Base-by-base conservation (phyloP, 2,113 vertebrate genomes). In the Hassar affinis region DNA sequence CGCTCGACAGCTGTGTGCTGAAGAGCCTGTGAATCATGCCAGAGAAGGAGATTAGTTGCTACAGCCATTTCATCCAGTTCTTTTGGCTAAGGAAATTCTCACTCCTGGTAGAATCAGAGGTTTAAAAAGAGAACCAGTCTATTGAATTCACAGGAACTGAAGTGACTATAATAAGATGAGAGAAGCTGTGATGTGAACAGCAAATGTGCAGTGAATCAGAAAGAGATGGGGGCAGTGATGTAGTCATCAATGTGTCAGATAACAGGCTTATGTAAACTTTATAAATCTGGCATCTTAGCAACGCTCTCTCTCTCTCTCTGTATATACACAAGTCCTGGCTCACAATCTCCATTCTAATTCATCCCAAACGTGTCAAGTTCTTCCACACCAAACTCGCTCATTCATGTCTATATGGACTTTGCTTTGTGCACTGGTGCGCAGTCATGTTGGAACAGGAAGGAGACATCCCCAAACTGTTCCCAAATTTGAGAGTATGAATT, bases 231-330 rank as follows among this genome's bases (percentile, higher is more conserved):
- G 52, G 30, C 57, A 75, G 59, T n/a, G 59, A 59, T 51, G 38
- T 8, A 52, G 35, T 45, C 71, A 76, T 52, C 81, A 38, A 45
- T 57, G 4, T 52, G 20, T 30, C 57, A 76, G 15, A 59, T 57
- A 33, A n/a, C 18, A 82, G 38, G 52, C 80, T 81, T 81, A 71
- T 81, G 64, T 45, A 81, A 81, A 51, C 22, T n/a, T 25, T 54
- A 57, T 30, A 20, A 57, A 30, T 47, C 54, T 59, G 42, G 17
- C 80, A 47, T 49, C 80, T 18, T 33, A 74, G 25, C 45, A 74
- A 74, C 25, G 4, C n/a, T 30, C 69, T 72, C 45, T 15, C 45
- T 27, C 47, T 51, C 68, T n/a, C n/a, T n/a, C n/a, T n/a, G n/a
- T n/a, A n/a, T n/a, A n/a, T n/a, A n/a, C n/a, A n/a, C n/a, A n/a